These are phyloP conservation scores for Pseudocheirus occidentalis DNA, from an alignment of 2,797 vertebrate species.

Conservation along the genomic window DNA sequence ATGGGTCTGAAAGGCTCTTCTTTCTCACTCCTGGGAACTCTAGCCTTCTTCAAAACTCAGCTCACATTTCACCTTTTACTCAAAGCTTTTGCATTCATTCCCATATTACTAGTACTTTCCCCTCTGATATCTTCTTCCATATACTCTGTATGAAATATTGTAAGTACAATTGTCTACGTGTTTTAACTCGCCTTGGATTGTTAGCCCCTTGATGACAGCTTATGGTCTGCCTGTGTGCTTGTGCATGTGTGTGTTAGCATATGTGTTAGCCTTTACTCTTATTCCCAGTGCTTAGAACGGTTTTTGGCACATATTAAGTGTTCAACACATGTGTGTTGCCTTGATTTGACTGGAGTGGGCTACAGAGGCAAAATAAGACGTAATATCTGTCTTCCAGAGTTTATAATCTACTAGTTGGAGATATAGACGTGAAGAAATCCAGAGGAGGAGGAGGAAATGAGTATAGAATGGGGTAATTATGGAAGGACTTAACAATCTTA, in stretches of 20 bases:
- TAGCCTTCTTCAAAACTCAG: too few relatives aligned
- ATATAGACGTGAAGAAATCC: background rate
- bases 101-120: too few relatives aligned
- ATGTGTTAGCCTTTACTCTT: background rate
- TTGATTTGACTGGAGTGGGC: background rate
- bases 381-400: background rate
- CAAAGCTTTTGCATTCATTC: too few relatives aligned
- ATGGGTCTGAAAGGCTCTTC: background rate
- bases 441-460: background rate
- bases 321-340: background rate
- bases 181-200: background rate
- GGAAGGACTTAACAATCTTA: background rate
- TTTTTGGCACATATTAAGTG: background rate
- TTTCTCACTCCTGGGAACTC: background rate
- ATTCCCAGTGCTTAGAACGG: background rate
- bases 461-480: background rate
- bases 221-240: background rate
- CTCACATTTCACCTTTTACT: too few relatives aligned
- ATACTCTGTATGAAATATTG: background rate
- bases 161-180: background rate
- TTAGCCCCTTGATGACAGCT: background rate
- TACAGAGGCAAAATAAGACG: background rate
- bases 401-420: background rate
- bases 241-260: too few relatives aligned
- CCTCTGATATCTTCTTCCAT: too few relatives aligned